Evolutionary conservation across 2,797 vertebrate species (phyloP).

Genomic region (Xiphophorus birchmanni): DNA sequence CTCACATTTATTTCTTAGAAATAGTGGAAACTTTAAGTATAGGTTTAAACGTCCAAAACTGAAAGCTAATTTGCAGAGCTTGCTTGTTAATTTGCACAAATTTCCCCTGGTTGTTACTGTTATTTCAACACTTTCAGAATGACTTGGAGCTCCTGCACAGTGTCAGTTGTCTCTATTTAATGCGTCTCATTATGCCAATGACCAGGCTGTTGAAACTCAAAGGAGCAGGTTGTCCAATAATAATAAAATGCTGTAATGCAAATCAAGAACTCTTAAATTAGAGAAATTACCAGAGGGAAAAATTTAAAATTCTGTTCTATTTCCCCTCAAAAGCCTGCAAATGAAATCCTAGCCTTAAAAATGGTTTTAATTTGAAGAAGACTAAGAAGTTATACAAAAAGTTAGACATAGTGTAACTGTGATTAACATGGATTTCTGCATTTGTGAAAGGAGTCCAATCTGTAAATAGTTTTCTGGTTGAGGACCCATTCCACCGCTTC

Average conservation of each 20-base stretch:
- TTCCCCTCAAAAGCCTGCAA: neutral
- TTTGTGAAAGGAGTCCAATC: neutral
- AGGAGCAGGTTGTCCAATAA: slow-evolving; percentile 5
- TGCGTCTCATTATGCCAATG: slow-evolving; percentile 6
- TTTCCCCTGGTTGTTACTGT: slow-evolving; percentile 6
- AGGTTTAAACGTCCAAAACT: slow-evolving; percentile 3
- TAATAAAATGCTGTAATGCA: neutral
- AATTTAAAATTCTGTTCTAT: neutral
- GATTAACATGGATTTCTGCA: neutral
- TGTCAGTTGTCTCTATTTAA: neutral
- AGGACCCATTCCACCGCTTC: neutral
- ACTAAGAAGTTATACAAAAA: neutral
- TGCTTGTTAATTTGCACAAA: slow-evolving; percentile 8
- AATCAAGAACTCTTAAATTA: neutral
- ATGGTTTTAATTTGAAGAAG: neutral
- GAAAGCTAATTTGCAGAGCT: neutral
- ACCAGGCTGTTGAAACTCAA: slow-evolving; percentile 4
- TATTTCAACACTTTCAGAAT: slow-evolving; percentile 13
- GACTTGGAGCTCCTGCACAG: slow-evolving; percentile 8
- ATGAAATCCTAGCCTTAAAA: too few relatives aligned
- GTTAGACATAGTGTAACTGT: neutral
- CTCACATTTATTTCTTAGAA: slow-evolving; percentile 1
- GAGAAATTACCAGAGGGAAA: neutral
- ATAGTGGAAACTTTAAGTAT: neutral
- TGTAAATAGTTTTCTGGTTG: neutral